Evolutionary conservation across 2,797 vertebrate species (phyloP).

Genomic region (Hirundo rustica): DNA sequence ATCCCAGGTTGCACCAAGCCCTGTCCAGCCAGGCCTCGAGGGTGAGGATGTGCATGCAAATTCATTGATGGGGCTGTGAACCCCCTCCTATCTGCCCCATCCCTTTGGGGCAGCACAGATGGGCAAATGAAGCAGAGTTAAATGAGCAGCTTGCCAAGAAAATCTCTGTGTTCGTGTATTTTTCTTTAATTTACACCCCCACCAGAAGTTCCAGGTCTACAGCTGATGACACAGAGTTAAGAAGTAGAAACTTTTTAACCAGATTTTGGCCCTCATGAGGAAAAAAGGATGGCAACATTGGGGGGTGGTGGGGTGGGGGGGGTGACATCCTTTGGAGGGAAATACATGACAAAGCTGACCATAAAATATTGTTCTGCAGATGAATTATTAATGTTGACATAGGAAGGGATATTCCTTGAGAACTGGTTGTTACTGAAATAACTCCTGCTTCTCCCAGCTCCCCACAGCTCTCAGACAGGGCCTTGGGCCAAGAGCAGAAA

Average conservation of each 20-base stretch:
- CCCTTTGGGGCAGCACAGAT: not conserved
- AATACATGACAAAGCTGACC: not conserved
- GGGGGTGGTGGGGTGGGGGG: too few species aligned
- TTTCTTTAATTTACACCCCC: not conserved
- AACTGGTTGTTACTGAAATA: not conserved
- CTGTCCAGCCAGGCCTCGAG: not conserved
- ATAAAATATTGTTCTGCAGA: not conserved
- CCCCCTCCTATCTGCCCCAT: not conserved
- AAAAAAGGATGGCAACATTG: too few species aligned
- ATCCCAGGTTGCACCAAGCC: not conserved
- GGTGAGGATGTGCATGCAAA: not conserved
- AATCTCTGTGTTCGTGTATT: not conserved
- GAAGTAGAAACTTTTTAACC: not conserved
- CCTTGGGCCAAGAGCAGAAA: not conserved
- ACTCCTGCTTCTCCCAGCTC: not conserved
- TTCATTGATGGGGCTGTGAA: not conserved
- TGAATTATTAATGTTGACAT: not conserved
- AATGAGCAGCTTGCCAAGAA: not conserved
- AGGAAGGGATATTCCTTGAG: not conserved
- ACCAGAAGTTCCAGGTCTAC: not conserved
- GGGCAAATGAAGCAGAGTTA: not conserved
- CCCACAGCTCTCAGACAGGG: not conserved
- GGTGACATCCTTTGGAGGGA: not conserved
- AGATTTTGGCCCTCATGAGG: not conserved
- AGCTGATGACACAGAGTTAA: not conserved